Conservation (phyloP, 2,797 vertebrate genomes). For the Nyctibius grandis region DNA sequence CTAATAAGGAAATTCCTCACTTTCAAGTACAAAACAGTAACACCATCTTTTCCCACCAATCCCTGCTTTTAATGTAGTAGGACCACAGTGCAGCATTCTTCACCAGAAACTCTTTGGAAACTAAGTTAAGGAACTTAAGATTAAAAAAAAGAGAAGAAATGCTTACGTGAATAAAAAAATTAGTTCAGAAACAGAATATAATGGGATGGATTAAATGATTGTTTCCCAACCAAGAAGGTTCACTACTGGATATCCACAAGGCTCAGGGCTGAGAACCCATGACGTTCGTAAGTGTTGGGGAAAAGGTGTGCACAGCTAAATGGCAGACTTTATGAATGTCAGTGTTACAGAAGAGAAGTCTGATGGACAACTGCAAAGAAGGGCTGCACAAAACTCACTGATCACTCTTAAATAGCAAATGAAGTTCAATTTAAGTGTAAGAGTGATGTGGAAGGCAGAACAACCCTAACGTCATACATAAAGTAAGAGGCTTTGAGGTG, state of each 20-base stretch:
- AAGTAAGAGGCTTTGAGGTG: neutral
- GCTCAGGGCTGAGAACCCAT: neutral
- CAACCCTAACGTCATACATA: neutral
- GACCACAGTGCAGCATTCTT: neutral
- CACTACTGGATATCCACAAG: neutral
- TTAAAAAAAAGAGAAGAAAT: neutral
- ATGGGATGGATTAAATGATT: neutral
- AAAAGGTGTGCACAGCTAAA: neutral
- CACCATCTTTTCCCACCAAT: neutral
- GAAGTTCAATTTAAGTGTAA: neutral
- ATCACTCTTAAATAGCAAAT: neutral
- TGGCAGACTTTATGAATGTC: neutral
- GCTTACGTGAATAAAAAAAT: neutral
- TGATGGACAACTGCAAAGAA: neutral
- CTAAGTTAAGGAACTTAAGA: neutral
- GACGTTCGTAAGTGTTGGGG: neutral
- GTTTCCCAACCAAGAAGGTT: rapidly evolving
- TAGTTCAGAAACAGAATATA: neutral
- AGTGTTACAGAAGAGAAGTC: neutral
- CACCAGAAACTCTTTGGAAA: neutral
- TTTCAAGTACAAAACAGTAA: neutral
- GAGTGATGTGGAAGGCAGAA: neutral
- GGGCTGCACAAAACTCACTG: neutral
- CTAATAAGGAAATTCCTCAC: neutral
- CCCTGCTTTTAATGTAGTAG: neutral